Conservation (phyloP, 2,888 invertebrate genomes). For the Epirrita christyi region DNA sequence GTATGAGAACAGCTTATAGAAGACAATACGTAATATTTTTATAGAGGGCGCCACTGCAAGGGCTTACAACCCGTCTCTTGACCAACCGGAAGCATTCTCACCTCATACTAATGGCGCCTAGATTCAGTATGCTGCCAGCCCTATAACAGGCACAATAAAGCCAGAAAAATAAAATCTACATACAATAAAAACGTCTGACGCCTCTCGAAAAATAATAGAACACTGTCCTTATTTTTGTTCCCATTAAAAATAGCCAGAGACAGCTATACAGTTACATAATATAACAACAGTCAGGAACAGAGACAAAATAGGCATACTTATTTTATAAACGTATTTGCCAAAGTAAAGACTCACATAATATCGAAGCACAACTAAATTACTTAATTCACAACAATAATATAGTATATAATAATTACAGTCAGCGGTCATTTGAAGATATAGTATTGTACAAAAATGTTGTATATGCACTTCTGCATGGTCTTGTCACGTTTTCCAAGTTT, state of each 20-base stretch:
- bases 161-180: too few relatives aligned
- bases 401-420: neutral
- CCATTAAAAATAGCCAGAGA: conserved; percentile 1
- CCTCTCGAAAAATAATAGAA: too few relatives aligned
- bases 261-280: neutral
- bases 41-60: neutral
- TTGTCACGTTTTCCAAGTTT: neutral
- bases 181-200: too few relatives aligned
- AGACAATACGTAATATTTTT: neutral
- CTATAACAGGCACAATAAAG: too few relatives aligned
- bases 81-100: neutral
- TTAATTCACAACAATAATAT: neutral
- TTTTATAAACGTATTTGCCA: too few relatives aligned
- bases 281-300: neutral
- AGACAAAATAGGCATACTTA: neutral
- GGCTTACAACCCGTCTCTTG: neutral
- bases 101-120: too few relatives aligned
- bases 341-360: neutral
- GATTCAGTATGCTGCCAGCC: too few relatives aligned
- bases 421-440: conserved; percentile 1
- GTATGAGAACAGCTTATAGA: too few relatives aligned
- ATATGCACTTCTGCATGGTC: too few relatives aligned
- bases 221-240: conserved; percentile 5
- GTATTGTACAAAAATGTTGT: too few relatives aligned
- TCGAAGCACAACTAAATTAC: neutral